These are phyloP conservation scores for Pipistrellus pygmaeus DNA, from an alignment of 2,797 vertebrate species.

Conservation along the genomic window DNA sequence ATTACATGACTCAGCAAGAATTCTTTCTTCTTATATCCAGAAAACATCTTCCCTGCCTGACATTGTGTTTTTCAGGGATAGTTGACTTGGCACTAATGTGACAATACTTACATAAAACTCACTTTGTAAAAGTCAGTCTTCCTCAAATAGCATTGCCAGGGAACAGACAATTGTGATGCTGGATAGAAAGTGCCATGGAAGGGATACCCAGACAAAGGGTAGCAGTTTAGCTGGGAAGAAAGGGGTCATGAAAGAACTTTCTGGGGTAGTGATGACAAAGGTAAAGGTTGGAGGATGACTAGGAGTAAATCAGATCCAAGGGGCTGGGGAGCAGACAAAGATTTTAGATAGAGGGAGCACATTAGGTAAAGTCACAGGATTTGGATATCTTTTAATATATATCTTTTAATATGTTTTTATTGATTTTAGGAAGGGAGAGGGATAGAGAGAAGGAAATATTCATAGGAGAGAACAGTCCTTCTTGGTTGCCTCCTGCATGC, in stretches of 20 bases:
- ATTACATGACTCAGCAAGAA: neutral
- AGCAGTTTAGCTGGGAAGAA: neutral
- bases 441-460: no score
- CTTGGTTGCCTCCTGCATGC: no score
- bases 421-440: no score
- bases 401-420: neutral
- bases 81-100: neutral
- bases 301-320: neutral
- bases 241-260: neutral
- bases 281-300: neutral
- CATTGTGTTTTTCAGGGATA: neutral
- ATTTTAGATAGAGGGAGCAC: neutral
- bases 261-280: neutral
- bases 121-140: slow-evolving; percentile 10
- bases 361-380: neutral
- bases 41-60: neutral
- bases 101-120: neutral
- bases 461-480: no score
- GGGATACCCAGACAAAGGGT: neutral
- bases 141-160: neutral
- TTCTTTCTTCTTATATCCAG: neutral
- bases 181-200: neutral
- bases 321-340: neutral
- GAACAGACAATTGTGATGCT: neutral
- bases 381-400: neutral